phyloP scores from a whole-genome alignment of 2,113 vertebrate genomes.

The Lethenteron camtschaticum region DNA sequence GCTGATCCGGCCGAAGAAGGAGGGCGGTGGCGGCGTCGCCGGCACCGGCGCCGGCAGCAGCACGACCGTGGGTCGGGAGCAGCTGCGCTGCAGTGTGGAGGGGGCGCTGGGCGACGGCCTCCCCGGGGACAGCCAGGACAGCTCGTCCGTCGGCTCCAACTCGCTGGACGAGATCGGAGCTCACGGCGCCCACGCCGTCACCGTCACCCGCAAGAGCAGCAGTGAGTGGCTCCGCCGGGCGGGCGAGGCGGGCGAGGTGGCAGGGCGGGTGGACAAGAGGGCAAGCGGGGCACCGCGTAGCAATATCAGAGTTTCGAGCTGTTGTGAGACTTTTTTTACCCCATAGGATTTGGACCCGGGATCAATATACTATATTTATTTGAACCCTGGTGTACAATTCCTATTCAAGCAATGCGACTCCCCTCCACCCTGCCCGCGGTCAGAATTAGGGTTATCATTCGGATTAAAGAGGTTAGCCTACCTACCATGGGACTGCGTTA shows the following conservation, averaged over 20 bases:
- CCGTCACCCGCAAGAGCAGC: constrained; percentile 50
- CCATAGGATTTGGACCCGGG: neutral
- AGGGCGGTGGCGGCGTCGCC: constrained; percentile 45
- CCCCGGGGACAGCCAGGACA: constrained; percentile 78
- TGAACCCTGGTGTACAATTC: neutral
- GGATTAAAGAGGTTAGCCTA: no score
- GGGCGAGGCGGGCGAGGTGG: neutral
- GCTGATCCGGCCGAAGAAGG: constrained; percentile 77
- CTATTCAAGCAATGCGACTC: neutral
- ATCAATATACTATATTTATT: neutral
- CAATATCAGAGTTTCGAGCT: neutral
- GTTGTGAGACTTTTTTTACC: neutral
- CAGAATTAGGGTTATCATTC: no score
- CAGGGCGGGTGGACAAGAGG: neutral
- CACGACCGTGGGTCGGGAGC: constrained; percentile 29
- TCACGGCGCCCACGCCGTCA: constrained; percentile 16
- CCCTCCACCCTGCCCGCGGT: no score
- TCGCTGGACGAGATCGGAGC: constrained; percentile 69
- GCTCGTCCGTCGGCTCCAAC: constrained; percentile 82
- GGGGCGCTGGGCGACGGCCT: constrained; percentile 56
- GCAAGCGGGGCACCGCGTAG: neutral
- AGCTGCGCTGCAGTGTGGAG: constrained; percentile 58
- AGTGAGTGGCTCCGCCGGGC: constrained; percentile 41
- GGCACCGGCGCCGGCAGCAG: constrained; percentile 19
- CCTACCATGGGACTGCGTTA: no score